A percentile compares a stretch with the other conserved stretches of the same genome.
These are phyloP conservation scores for Xyliphius kryptos DNA, from an alignment of 2,113 vertebrate genomes.

Conservation along the genomic window DNA sequence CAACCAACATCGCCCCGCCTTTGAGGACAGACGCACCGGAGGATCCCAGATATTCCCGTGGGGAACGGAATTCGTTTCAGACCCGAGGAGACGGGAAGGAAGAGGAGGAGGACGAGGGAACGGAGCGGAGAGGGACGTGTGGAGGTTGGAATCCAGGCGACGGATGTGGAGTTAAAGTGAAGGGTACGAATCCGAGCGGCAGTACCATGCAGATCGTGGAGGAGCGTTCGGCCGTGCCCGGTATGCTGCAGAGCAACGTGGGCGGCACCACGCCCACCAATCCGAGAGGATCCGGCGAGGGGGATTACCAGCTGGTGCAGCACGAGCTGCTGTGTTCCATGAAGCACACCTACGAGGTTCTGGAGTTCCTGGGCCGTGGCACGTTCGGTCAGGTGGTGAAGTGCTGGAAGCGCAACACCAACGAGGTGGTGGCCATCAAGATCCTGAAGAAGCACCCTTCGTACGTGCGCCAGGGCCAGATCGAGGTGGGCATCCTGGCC, in stretches of 20 bases:
- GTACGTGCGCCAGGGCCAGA: constrained; percentile 92
- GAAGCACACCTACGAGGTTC: constrained; percentile 92
- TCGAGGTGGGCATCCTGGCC: constrained; percentile 94
- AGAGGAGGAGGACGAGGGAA: constrained; percentile 21
- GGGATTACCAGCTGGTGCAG: constrained; percentile 93
- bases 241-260: constrained; percentile 82
- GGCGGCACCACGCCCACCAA: constrained; percentile 72
- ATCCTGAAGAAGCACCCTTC: constrained; percentile 97
- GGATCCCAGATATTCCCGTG: constrained; percentile 58
- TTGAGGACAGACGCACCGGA: constrained; percentile 67
- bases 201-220: constrained; percentile 93
- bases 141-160: constrained; percentile 60
- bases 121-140: constrained; percentile 36
- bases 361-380: constrained; percentile 92
- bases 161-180: constrained; percentile 82
- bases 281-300: constrained; percentile 69
- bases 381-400: constrained; percentile 98
- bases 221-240: constrained; percentile 78
- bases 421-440: constrained; percentile 91
- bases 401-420: constrained; percentile 93
- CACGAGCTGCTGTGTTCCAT: constrained; percentile 88
- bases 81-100: constrained; percentile 41
- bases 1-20: constrained; percentile 70
- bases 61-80: too few species aligned
- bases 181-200: constrained; percentile 71